These are phyloP conservation scores for Petromus typicus DNA, from an alignment of 2,113 vertebrate genomes.

Conservation along the genomic window DNA sequence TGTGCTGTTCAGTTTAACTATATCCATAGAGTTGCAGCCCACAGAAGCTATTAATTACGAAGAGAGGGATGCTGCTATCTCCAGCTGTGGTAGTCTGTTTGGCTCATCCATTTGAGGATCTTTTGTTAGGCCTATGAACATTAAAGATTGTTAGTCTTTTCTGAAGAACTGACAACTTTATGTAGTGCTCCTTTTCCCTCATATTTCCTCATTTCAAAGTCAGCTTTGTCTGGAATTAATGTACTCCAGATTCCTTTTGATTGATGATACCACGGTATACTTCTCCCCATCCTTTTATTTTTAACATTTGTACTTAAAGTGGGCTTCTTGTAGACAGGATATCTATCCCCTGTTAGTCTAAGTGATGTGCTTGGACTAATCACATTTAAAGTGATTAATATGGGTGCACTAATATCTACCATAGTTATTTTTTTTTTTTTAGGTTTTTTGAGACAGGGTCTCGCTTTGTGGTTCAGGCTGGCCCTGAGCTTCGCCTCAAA, in stretches of 20 bases:
- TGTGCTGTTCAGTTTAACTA: background rate
- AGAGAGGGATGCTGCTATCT: background rate
- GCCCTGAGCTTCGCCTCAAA: too few species aligned
- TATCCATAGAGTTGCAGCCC: conserved; percentile 35
- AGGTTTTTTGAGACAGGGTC: too few species aligned
- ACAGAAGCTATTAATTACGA: conserved; percentile 7
- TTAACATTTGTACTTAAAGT: background rate
- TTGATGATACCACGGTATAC: background rate
- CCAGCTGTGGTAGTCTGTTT: background rate
- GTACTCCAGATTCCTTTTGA: conserved; percentile 25
- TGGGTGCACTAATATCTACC: background rate
- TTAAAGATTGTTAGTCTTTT: background rate
- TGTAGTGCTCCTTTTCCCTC: too few species aligned
- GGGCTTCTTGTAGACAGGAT: background rate
- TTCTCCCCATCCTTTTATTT: background rate
- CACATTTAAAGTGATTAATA: background rate
- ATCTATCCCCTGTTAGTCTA: background rate
- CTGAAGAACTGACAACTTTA: background rate
- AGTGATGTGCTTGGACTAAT: too few species aligned
- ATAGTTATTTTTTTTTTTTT: too few species aligned
- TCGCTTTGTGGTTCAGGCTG: too few species aligned
- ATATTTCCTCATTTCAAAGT: background rate
- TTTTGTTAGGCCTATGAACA: background rate
- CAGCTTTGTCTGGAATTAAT: conserved; percentile 37
- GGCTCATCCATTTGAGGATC: background rate